These are phyloP conservation scores for Pithys albifrons DNA, from an alignment of 2,113 vertebrate genomes.

Conservation along the genomic window DNA sequence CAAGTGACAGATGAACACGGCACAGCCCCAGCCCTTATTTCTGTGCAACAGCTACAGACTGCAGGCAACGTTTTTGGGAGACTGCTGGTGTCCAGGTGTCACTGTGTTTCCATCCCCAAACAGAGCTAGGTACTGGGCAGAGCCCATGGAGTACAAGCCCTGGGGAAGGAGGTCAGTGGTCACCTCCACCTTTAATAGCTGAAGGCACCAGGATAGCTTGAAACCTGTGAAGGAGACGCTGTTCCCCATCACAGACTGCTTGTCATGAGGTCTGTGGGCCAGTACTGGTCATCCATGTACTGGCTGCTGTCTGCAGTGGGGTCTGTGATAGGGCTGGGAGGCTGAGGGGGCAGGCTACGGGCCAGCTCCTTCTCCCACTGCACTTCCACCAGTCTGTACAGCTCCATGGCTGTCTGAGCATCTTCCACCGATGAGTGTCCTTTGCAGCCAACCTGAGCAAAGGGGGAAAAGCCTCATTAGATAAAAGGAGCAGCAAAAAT, in stretches of 20 bases:
- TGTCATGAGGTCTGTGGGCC: constrained; percentile 79
- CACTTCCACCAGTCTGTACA: constrained; percentile 91
- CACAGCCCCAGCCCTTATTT: background rate
- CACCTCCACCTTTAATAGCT: background rate
- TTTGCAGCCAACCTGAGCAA: constrained; percentile 73
- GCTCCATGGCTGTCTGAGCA: constrained; percentile 86
- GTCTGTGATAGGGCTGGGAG: constrained; percentile 15
- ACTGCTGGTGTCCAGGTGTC: background rate
- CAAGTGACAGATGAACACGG: background rate
- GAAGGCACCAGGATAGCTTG: background rate
- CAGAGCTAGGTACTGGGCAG: background rate
- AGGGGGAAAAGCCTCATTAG: background rate
- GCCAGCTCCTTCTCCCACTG: constrained; percentile 83
- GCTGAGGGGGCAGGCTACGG: background rate
- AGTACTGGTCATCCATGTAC: constrained; percentile 93
- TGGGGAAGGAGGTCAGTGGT: background rate
- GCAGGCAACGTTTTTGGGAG: background rate
- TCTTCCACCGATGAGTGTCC: constrained; percentile 95
- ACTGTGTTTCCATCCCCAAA: background rate
- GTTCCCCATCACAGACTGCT: constrained; percentile 28
- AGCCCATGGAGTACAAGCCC: background rate
- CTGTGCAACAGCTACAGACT: background rate
- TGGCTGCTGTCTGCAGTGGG: constrained; percentile 65
- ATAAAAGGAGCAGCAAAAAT: background rate
- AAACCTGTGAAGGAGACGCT: fast-evolving